Conservation (phyloP, 2,113 vertebrate genomes). For the Clarias gariepinus region DNA sequence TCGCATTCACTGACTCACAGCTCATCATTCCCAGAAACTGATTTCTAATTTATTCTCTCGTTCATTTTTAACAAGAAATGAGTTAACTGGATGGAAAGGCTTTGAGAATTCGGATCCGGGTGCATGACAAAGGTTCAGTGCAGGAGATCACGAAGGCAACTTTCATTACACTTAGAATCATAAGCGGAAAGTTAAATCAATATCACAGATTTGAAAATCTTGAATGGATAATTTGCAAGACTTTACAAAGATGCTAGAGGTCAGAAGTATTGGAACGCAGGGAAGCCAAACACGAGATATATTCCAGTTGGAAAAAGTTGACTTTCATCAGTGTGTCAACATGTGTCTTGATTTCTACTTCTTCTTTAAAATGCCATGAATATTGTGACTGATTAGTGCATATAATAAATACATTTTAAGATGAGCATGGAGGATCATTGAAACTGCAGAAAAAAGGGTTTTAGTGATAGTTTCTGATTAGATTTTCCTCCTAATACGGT, state of each 20-base stretch:
- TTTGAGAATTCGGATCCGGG: neutral
- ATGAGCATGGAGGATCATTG: neutral
- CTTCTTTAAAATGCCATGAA: too few relatives aligned
- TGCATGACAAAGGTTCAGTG: neutral
- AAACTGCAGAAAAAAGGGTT: neutral
- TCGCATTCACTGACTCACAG: neutral
- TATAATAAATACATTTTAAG: too few relatives aligned
- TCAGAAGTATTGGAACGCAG: neutral
- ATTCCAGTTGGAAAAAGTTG: too few relatives aligned
- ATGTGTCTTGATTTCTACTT: too few relatives aligned
- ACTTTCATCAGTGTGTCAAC: too few relatives aligned
- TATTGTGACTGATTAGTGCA: too few relatives aligned
- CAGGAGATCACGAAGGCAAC: neutral
- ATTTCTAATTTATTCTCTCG: neutral
- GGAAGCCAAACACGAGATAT: neutral
- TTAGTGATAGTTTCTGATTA: neutral
- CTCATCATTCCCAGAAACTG: neutral
- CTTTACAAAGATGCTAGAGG: neutral
- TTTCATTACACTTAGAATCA: neutral
- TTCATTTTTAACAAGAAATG: neutral
- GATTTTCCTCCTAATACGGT: neutral
- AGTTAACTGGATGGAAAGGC: neutral
- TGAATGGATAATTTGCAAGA: neutral
- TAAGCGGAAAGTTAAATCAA: neutral
- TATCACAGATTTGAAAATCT: neutral